Conservation (phyloP, 2,113 vertebrate species). For the Pteronura brasiliensis region DNA sequence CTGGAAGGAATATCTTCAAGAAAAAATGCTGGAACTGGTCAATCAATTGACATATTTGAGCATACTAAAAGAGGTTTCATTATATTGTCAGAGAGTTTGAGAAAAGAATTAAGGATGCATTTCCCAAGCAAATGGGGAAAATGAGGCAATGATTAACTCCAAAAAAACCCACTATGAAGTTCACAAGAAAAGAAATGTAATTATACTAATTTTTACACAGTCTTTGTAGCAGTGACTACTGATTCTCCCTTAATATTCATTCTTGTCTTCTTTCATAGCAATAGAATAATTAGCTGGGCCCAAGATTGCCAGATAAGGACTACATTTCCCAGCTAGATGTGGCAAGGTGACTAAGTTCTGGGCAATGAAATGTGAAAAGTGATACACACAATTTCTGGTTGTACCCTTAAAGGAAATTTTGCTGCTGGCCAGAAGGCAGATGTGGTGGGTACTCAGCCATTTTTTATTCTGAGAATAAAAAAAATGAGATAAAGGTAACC, state of each 20-base stretch:
- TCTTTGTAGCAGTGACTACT: background rate
- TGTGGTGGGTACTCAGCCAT: background rate
- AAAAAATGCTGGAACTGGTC: background rate
- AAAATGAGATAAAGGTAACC: background rate
- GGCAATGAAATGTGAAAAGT: background rate
- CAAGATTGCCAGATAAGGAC: background rate
- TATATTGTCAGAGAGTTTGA: background rate
- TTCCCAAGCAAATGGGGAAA: background rate
- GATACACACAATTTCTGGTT: background rate
- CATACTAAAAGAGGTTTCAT: background rate
- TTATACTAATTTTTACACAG: background rate
- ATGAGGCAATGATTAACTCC: background rate
- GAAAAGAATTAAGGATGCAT: slow-evolving; percentile 24
- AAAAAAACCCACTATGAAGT: background rate
- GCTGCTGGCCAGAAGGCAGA: background rate
- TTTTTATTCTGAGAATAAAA: background rate
- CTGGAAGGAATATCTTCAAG: background rate
- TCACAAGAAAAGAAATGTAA: slow-evolving; percentile 41
- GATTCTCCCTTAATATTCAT: background rate
- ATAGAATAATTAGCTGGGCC: background rate
- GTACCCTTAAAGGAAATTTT: background rate
- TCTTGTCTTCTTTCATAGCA: background rate
- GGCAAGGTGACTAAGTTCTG: background rate
- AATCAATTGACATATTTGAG: background rate
- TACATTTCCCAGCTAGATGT: background rate